Evolutionary conservation across 1,140 invertebrate genomes (phyloP).

Genomic region (Platyscapa corneri): DNA sequence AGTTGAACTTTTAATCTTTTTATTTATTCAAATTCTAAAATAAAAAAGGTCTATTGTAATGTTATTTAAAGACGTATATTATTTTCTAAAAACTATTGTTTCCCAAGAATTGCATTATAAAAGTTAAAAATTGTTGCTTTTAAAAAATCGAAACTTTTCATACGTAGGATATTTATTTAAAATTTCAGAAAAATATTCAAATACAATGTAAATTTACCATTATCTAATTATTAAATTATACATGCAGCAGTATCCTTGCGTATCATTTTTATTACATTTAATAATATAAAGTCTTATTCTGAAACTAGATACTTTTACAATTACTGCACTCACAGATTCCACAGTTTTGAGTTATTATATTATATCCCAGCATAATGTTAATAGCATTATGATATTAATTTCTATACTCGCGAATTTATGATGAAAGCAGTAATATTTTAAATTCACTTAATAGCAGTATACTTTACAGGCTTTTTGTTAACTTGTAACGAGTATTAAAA

Average conservation of each 20-base stretch:
- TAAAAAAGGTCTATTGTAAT: no score
- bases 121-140: no score
- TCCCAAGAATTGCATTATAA: no score
- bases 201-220: neutral
- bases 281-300: neutral
- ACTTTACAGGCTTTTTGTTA: neutral
- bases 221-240: neutral
- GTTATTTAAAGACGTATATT: no score
- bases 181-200: neutral
- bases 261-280: no score
- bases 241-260: neutral
- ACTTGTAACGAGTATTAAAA: neutral
- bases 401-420: neutral
- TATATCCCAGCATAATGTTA: neutral
- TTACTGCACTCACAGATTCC: neutral
- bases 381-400: neutral
- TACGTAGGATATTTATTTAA: no score
- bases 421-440: neutral
- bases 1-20: no score
- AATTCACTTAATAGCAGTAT: neutral
- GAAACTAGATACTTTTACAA: neutral
- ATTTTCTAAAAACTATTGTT: no score
- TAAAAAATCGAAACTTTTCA: no score
- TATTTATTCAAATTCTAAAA: neutral
- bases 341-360: neutral